These are phyloP conservation scores for Sminthurinus aureus DNA, from an alignment of 2,888 invertebrate genomes.

Conservation along the genomic window DNA sequence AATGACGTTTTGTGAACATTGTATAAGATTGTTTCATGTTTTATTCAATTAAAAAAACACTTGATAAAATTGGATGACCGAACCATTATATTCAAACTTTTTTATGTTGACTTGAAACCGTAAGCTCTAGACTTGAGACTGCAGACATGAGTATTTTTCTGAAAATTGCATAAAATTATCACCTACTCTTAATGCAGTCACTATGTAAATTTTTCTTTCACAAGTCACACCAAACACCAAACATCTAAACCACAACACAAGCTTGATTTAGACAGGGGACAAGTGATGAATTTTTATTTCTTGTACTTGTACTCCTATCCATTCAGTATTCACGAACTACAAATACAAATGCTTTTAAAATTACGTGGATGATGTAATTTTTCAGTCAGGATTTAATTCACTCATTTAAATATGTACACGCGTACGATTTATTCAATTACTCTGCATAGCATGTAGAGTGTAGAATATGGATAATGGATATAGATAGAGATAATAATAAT, in stretches of 20 bases:
- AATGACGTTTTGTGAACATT: too few relatives aligned
- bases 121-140: background rate
- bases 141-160: background rate
- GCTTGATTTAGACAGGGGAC: too few relatives aligned
- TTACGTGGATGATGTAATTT: background rate
- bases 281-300: background rate
- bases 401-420: background rate
- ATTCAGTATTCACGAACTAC: too few relatives aligned
- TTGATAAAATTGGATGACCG: background rate
- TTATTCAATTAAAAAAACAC: background rate
- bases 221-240: too few relatives aligned
- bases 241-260: too few relatives aligned
- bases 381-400: background rate
- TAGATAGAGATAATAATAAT: background rate
- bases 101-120: background rate
- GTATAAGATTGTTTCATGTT: background rate
- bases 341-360: too few relatives aligned
- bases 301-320: background rate
- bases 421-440: background rate
- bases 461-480: background rate
- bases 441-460: background rate
- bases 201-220: too few relatives aligned
- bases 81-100: background rate
- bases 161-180: too few relatives aligned
- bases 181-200: too few relatives aligned